Conservation (phyloP, 1,140 invertebrate species). For the Hycleus cichorii region DNA sequence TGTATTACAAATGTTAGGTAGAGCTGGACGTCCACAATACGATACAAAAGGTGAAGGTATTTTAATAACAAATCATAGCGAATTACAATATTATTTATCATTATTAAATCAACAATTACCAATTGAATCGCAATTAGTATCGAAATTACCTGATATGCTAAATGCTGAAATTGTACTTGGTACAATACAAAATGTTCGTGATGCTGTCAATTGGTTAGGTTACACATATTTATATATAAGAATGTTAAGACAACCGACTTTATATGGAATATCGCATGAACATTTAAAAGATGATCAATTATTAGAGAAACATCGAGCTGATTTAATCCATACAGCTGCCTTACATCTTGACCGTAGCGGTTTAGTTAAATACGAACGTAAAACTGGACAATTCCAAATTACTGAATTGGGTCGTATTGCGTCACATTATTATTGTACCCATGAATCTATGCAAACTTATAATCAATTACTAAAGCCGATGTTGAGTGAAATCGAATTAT, state of each 20-base stretch:
- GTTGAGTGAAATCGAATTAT: constrained; percentile 95
- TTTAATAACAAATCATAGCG: constrained; percentile 97
- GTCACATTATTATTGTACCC: constrained; percentile 96
- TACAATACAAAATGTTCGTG: constrained; percentile 89
- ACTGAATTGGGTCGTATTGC: constrained; percentile 95
- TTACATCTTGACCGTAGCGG: constrained; percentile 85
- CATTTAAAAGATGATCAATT: constrained; percentile 71
- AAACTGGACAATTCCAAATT: constrained; percentile 81
- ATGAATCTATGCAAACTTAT: constrained; percentile 95
- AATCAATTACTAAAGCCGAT: constrained; percentile 96
- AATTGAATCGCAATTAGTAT: constrained; percentile 77
- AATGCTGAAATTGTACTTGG: constrained; percentile 98
- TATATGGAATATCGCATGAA: constrained; percentile 87
- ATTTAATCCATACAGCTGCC: constrained; percentile 95
- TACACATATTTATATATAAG: constrained; percentile 97
- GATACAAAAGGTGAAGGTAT: constrained; percentile 99
- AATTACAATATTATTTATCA: constrained; percentile 97
- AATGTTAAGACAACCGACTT: constrained; percentile 74
- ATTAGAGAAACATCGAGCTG: constrained; percentile 83
- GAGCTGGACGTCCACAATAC: constrained; percentile 97
- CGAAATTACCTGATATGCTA: constrained; percentile 89
- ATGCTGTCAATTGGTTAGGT: constrained; percentile 89
- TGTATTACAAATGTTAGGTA: constrained; percentile 95
- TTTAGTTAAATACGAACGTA: constrained; percentile 92
- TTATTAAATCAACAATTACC: constrained; percentile 95